phyloP scores from a whole-genome alignment of 30 jellyfish, hydroid and myxozoan genomes.

The Hydractinia echinata region DNA sequence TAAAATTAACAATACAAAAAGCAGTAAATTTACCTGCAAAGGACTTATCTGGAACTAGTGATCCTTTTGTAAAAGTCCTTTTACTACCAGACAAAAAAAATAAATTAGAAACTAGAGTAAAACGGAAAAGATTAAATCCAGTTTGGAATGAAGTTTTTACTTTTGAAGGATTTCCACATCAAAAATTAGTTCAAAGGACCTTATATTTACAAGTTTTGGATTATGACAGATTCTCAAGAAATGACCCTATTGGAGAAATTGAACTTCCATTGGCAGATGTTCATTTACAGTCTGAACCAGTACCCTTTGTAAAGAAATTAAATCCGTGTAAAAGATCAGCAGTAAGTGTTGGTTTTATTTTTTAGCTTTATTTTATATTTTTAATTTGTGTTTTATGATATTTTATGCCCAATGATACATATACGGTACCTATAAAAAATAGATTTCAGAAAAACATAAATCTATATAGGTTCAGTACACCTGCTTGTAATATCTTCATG shows the following conservation, averaged over 20 bases:
- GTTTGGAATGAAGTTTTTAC: constrained; percentile 81
- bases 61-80: constrained; percentile 78
- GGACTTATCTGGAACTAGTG: constrained; percentile 86
- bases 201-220: constrained; percentile 79
- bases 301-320: constrained; percentile 64
- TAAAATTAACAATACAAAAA: constrained; percentile 52
- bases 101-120: constrained; percentile 79
- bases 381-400: too few relatives aligned
- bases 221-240: constrained; percentile 83
- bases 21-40: constrained; percentile 80
- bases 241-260: constrained; percentile 86
- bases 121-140: constrained; percentile 68
- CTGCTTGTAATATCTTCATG: too few relatives aligned
- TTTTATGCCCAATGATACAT: too few relatives aligned
- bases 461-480: too few relatives aligned
- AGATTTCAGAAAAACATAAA: too few relatives aligned
- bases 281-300: constrained; percentile 65
- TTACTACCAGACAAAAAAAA: constrained; percentile 84
- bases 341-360: constrained; percentile 10
- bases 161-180: constrained; percentile 81
- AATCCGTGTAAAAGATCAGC: constrained; percentile 69
- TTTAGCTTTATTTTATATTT: too few relatives aligned
- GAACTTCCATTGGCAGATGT: constrained; percentile 55
- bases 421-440: too few relatives aligned
- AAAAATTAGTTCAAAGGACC: constrained; percentile 60